A percentile compares a stretch with the other conserved stretches of the same genome.
These are phyloP conservation scores for Danio kyathit DNA, from an alignment of 2,797 vertebrate genomes.

Conservation along the genomic window DNA sequence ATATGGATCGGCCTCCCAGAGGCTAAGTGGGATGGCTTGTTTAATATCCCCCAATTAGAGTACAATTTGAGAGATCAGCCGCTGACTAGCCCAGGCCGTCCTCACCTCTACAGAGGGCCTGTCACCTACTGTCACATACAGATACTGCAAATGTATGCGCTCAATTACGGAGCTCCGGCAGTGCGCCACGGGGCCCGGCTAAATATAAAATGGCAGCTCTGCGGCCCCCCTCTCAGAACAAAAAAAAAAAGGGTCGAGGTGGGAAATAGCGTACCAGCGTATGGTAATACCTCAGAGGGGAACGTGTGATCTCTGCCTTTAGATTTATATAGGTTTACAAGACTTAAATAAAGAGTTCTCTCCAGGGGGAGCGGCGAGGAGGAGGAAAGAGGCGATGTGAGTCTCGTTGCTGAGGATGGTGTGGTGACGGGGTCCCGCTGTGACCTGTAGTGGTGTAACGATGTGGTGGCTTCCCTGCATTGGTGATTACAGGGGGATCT, in stretches of 20 bases:
- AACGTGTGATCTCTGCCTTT: constrained; percentile 60
- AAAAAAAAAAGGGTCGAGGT: constrained; percentile 42
- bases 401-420: constrained; percentile 48
- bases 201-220: constrained; percentile 67
- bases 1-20: constrained; percentile 79
- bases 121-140: constrained; percentile 72
- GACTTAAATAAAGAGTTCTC: constrained; percentile 65
- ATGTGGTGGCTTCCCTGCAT: constrained; percentile 63
- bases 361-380: constrained; percentile 49
- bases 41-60: constrained; percentile 82
- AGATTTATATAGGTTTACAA: constrained; percentile 64
- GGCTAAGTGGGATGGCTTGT: constrained; percentile 78
- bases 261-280: constrained; percentile 53
- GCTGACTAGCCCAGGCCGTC: constrained; percentile 69
- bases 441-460: constrained; percentile 68
- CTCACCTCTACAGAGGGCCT: constrained; percentile 65
- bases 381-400: constrained; percentile 42
- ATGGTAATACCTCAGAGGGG: constrained; percentile 54
- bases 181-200: constrained; percentile 44
- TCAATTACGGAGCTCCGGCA: constrained; percentile 62
- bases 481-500: constrained; percentile 68
- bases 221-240: constrained; percentile 27
- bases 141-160: constrained; percentile 60
- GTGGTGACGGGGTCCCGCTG: constrained; percentile 58
- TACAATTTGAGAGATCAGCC: constrained; percentile 74